Evolutionary conservation across 2,797 vertebrate genomes (phyloP).

Genomic region (Notolepis coatsorum): DNA sequence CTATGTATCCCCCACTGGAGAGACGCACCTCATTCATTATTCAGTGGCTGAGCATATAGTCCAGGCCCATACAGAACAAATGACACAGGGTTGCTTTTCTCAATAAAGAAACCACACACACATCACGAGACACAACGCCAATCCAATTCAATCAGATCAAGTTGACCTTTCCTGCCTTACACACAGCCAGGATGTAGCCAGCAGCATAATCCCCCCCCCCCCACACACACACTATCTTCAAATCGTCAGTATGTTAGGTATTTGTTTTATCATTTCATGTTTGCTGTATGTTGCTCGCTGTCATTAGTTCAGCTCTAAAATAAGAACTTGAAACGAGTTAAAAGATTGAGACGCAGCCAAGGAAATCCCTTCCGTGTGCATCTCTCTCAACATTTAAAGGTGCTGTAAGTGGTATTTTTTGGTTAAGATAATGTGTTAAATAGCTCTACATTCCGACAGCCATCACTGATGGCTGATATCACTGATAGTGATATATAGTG

Average conservation of each 20-base stretch:
- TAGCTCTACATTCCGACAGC: too few species aligned
- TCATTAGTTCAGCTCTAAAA: not conserved
- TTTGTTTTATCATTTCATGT: not conserved
- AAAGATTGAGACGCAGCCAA: too few species aligned
- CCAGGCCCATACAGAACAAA: constrained; percentile 1
- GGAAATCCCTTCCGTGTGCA: not conserved
- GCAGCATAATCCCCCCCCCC: not conserved
- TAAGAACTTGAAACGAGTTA: not conserved
- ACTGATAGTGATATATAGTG: too few species aligned
- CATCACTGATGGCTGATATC: too few species aligned
- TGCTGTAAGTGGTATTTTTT: too few species aligned
- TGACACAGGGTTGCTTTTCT: constrained; percentile 22
- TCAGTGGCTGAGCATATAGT: constrained; percentile 16
- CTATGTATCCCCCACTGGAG: constrained; percentile 10
- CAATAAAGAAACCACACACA: constrained; percentile 29
- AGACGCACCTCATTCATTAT: constrained; percentile 42
- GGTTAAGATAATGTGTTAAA: too few species aligned
- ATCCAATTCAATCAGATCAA: constrained; percentile 31
- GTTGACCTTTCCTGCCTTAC: constrained; percentile 7
- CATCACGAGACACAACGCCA: constrained; percentile 3
- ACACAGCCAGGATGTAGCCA: not conserved
- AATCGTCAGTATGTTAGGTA: not conserved
- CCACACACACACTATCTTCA: not conserved
- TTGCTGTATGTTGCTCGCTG: not conserved
- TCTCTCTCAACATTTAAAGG: too few species aligned